These are phyloP conservation scores for Drosophila mayri DNA, from an alignment of 1,140 invertebrate species.

Conservation along the genomic window DNA sequence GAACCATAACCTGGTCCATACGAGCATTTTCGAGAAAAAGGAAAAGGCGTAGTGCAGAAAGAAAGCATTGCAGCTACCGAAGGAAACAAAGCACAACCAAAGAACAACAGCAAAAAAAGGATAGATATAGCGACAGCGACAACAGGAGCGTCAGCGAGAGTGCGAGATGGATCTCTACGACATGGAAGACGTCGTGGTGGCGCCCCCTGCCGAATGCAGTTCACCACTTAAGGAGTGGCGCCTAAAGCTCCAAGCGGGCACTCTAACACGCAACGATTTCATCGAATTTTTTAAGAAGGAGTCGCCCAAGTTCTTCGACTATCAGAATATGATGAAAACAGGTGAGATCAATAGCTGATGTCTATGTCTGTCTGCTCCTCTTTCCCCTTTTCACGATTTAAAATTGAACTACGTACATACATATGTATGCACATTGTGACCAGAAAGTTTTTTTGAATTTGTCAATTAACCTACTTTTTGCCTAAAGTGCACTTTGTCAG, in stretches of 20 bases:
- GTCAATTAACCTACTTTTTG: too few relatives aligned
- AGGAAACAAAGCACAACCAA: constrained; percentile 1
- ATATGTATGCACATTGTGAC: too few relatives aligned
- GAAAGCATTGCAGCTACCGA: background rate
- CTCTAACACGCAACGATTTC: constrained; percentile 65
- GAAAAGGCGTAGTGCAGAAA: background rate
- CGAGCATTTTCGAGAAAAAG: constrained; percentile 1
- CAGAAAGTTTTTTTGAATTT: too few relatives aligned
- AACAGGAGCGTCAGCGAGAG: constrained; percentile 1
- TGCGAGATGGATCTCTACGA: constrained; percentile 77
- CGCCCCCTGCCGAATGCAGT: constrained; percentile 60
- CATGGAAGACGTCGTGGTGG: constrained; percentile 82
- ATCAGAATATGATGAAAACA: constrained; percentile 64
- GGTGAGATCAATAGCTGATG: constrained; percentile 52
- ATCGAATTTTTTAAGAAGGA: constrained; percentile 75
- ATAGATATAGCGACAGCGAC: constrained; percentile 11
- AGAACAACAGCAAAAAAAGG: background rate
- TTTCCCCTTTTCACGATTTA: background rate
- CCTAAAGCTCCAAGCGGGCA: constrained; percentile 70
- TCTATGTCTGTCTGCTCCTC: background rate
- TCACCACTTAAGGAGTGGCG: constrained; percentile 82
- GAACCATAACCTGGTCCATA: constrained; percentile 3
- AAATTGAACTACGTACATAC: background rate
- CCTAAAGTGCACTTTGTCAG: too few relatives aligned
- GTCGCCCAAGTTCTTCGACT: constrained; percentile 76